Base-by-base conservation (phyloP, 1,140 invertebrate genomes). In the Zaprionus inermis region DNA sequence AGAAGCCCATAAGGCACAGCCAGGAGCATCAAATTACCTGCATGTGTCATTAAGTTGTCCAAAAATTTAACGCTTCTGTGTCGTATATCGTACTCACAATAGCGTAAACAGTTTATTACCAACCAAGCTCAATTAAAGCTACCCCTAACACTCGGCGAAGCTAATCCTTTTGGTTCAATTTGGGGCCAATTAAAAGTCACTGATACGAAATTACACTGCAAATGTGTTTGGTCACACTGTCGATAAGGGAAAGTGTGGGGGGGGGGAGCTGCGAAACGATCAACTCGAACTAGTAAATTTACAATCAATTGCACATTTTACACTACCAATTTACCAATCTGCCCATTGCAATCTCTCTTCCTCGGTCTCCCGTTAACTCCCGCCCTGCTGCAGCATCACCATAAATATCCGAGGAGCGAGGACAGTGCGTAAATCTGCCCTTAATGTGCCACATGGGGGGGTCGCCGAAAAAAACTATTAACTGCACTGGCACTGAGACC, bases 401-500 rank as follows among this genome's bases (percentile, higher is more conserved):
- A 59, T 75, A 71, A 75, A 71, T 71, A 75, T 75, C 28, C 6
- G 24, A 28, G 60, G 22, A 20, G 12, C n/a, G 20, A 28, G 18
- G 20, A 44, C 72, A 28, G 41, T 54, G 59, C 55, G 68, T 71
- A 71, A 75, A 65, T 71, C 59, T 75, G 68, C 22, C 72, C 56
- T 64, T 74, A 74, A 73, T 82, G 68, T 64, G 52, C 59, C 59
- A 54, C 59, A 71, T 46, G 70, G 51, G 44, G 44, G 66, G 52
- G 30, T 60, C 56, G 30, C 56, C 57, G 34, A 64, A 64, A 79
- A 79, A 83, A 83, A 83, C 81, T 83, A 83, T 83, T 83, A 83
- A 80, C 81, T 83, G 81, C 81, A 83, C 68, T 72, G 65, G 56
- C 32, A 16, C 22, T 46, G 49, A 11, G 34, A 11, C 10, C 10